Conservation (phyloP, 2,113 vertebrate genomes). For the Scopus umbretta region DNA sequence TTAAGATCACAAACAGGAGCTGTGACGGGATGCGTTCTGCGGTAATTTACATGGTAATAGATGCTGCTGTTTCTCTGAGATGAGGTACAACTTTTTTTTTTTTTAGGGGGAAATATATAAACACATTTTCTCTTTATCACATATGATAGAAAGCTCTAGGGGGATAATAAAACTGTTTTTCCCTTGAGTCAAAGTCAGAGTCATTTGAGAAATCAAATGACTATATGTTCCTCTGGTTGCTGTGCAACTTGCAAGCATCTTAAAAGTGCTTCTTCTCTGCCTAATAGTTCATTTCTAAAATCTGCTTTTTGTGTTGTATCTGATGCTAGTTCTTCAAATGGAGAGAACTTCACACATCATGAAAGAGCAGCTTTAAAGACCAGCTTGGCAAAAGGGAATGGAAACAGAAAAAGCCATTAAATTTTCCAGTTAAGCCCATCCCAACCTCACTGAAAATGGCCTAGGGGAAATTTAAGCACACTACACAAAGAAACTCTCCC, state of each 20-base stretch:
- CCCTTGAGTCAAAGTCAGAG: slow-evolving; percentile 48
- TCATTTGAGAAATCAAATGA: slow-evolving; percentile 59
- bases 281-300: slow-evolving; percentile 57
- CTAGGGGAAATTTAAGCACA: background rate
- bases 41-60: slow-evolving; percentile 2
- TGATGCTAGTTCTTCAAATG: slow-evolving; percentile 53
- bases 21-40: background rate
- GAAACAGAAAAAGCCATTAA: slow-evolving; percentile 11
- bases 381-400: background rate
- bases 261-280: slow-evolving; percentile 21
- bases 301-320: slow-evolving; percentile 9
- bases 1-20: background rate
- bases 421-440: slow-evolving; percentile 14
- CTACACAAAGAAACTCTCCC: background rate
- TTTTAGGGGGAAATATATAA: slow-evolving; percentile 8
- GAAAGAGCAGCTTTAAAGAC: slow-evolving; percentile 43
- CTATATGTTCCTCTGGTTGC: slow-evolving; percentile 42
- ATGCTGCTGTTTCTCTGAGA: slow-evolving; percentile 3
- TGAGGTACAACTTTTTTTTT: background rate
- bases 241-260: slow-evolving; percentile 46
- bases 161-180: slow-evolving; percentile 47
- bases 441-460: background rate
- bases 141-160: slow-evolving; percentile 26
- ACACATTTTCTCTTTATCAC: slow-evolving; percentile 49
- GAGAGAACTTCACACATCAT: slow-evolving; percentile 47